Base-by-base conservation (phyloP, 2,888 invertebrate species). In the Clanis bilineata region DNA sequence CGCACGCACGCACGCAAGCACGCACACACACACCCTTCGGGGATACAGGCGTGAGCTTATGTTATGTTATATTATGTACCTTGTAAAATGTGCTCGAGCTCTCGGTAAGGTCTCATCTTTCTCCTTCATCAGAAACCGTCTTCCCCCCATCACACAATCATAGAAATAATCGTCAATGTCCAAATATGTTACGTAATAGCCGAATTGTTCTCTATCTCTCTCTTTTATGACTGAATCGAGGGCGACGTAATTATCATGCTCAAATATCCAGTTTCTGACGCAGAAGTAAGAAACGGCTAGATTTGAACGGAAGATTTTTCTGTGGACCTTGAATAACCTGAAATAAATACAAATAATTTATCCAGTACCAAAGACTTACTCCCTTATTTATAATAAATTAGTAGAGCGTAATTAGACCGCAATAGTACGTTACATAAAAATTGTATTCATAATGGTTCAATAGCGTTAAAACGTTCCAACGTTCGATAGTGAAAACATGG, bases 321-420 rank as follows among this genome's bases (percentile, higher is more conserved):
- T 93, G 78, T 98, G 97, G 18, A 98, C 79, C 80, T 94, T 95
- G 12, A 97, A 82, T 64, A 98, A 90, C 85, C 98, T 98, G 79
- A 6, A 79, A 78, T 25, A 51, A 15, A 6, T 3, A 44, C 2
- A 22, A 3, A 4, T 44, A 18, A 10, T 6, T 36, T 10, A 10
- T 36, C 9, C 36, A 36, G 9, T 36, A 9, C 36, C n/a, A n/a
- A n/a, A n/a, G n/a, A n/a, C n/a, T n/a, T n/a, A n/a, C n/a, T n/a
- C n/a, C n/a, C n/a, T n/a, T n/a, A n/a, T n/a, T n/a, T n/a, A n/a
- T n/a, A n/a, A n/a, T n/a, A n/a, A n/a, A n/a, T n/a, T n/a, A n/a
- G n/a, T n/a, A n/a, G n/a, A n/a, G n/a, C n/a, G n/a, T n/a, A n/a
- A n/a, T n/a, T n/a, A n/a, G n/a, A n/a, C n/a, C n/a, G n/a, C n/a